Evolutionary conservation across 1,140 invertebrate genomes (phyloP).

Genomic region (Popillia japonica): DNA sequence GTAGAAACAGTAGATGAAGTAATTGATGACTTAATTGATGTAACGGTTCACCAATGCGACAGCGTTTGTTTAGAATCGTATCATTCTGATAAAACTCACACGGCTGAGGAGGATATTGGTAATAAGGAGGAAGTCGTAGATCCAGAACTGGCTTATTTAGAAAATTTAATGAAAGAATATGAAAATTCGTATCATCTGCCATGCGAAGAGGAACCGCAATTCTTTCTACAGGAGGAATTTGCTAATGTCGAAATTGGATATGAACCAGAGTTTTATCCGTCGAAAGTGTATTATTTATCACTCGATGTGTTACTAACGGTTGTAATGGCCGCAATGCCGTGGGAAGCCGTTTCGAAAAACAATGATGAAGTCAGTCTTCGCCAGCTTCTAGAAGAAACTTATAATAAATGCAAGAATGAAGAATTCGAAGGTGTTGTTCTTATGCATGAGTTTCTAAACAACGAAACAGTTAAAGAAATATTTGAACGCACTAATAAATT

Average conservation of each 20-base stretch:
- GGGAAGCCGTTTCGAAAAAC: slow-evolving; percentile 49
- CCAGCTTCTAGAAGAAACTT: slow-evolving; percentile 47
- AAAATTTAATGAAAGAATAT: slow-evolving; percentile 13
- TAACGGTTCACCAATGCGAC: slow-evolving; percentile 46
- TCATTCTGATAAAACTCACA: neutral
- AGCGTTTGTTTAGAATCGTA: slow-evolving; percentile 38
- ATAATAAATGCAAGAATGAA: slow-evolving; percentile 43
- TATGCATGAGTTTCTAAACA: slow-evolving; percentile 52
- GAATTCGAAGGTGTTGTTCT: slow-evolving; percentile 51
- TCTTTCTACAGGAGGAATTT: slow-evolving; percentile 40
- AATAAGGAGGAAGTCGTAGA: slow-evolving; percentile 36
- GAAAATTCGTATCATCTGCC: neutral
- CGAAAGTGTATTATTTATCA: slow-evolving; percentile 48
- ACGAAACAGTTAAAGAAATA: slow-evolving; percentile 45
- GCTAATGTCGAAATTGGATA: slow-evolving; percentile 43
- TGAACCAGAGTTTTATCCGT: slow-evolving; percentile 38
- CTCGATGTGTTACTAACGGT: slow-evolving; percentile 50
- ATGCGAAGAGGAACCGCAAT: neutral
- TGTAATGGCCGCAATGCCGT: slow-evolving; percentile 49
- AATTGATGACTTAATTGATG: slow-evolving; percentile 45
- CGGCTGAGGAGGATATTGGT: neutral
- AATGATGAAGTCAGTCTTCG: slow-evolving; percentile 49
- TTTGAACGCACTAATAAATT: slow-evolving; percentile 49
- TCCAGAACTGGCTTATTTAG: slow-evolving; percentile 37
- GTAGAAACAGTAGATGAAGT: slow-evolving; percentile 40